Percentiles rank a stretch among this genome's conserved stretches.
Conservation (phyloP, 2,113 vertebrate genomes). For the Galbula dea region DNA sequence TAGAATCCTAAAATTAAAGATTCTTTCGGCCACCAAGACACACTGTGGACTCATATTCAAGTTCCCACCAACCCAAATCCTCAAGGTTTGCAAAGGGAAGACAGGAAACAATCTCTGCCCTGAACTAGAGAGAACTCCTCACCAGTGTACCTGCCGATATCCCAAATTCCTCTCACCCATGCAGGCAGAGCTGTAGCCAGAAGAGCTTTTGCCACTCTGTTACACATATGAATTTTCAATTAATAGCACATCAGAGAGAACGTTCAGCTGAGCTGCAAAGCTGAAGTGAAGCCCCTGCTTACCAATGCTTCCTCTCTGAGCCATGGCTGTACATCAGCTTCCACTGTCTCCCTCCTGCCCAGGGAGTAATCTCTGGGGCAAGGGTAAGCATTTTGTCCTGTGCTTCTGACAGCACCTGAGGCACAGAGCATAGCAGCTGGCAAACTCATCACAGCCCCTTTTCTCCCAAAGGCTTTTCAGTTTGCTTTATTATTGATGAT, state of each 20-base stretch:
- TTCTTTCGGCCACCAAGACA: not conserved
- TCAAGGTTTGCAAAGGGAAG: not conserved
- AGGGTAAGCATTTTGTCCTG: rapidly evolving
- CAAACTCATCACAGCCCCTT: rapidly evolving
- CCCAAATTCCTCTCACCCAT: not conserved
- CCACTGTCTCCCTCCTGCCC: rapidly evolving
- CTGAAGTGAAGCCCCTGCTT: not conserved
- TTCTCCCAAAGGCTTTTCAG: not conserved
- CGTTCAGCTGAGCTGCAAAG: not conserved
- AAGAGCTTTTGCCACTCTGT: not conserved
- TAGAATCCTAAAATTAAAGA: not conserved
- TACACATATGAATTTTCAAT: not conserved
- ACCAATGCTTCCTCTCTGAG: not conserved
- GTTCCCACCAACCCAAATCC: not conserved
- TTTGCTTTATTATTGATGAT: not conserved
- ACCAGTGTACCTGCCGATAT: not conserved
- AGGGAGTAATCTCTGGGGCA: not conserved
- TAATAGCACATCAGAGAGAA: not conserved
- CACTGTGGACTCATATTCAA: not conserved
- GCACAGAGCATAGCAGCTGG: not conserved
- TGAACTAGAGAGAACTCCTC: not conserved
- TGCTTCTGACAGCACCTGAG: not conserved
- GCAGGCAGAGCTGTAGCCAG: not conserved
- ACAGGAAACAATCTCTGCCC: not conserved
- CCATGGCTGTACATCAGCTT: not conserved